Evolutionary conservation across 1,140 invertebrate genomes (phyloP), one percentile per base, ranked within the genome.

Genomic region (Drosophila asahinai): DNA sequence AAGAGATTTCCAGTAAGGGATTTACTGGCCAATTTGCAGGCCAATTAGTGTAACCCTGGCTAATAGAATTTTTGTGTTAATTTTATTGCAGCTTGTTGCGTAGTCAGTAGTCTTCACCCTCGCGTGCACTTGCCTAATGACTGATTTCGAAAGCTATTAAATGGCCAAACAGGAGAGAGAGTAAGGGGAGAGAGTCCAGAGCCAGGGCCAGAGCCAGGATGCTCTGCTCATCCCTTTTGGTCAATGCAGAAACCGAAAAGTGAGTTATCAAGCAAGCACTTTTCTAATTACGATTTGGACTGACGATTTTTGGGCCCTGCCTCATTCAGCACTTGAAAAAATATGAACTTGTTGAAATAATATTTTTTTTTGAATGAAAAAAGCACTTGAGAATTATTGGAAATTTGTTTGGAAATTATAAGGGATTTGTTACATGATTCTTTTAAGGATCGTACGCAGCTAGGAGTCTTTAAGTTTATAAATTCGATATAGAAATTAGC

Each of bases 191-290:
- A 5, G 6, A 5, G 47, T 27, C n/a, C 52, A 55, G 54, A 40
- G 64, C 33, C 52, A 55, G 54, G 33, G 64, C 33, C 33, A 36
- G 68, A 63, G 6, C 36, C 36, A 25, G 36, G 19, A 25, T 25
- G 19, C 36, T 61, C 19, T 22, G 27, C 33, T 17, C 33, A 38
- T 45, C 49, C 57, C 73, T 47, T 25, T 40, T 58, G 54, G 45
- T 64, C 57, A 57, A 48, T 47, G 58, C 43, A 25, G 19, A 43
- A 54, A 72, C 59, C 68, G 62, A 71, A 89, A 89, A 87, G 59
- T 81, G 81, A 87, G 78, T 87, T 87, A 89, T 87, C 81, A 89
- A 78, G 81, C 81, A 72, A 90, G 84, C 84, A 87, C 84, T 87
- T 87, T 87, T 90, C 84, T 87, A 87, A 87, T 87, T 87, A 87